These are phyloP conservation scores for Hololepta plana DNA, from an alignment of 2,888 invertebrate species.

Conservation along the genomic window DNA sequence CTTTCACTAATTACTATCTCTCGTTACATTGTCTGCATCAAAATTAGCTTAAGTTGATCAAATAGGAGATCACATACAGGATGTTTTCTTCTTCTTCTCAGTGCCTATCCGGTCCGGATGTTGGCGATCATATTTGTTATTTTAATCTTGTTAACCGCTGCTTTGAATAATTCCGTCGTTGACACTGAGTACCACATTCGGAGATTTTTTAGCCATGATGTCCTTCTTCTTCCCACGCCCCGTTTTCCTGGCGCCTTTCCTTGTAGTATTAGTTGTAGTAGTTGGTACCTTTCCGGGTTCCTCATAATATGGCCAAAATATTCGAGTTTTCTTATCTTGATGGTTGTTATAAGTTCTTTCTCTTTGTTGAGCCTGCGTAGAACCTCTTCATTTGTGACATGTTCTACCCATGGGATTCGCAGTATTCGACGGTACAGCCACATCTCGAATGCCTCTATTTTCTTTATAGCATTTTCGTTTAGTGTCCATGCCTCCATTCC, in stretches of 20 bases:
- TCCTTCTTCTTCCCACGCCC: slow-evolving; percentile 5
- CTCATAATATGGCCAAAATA: slow-evolving; percentile 7
- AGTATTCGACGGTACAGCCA: slow-evolving; percentile 7
- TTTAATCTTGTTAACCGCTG: slow-evolving; percentile 3
- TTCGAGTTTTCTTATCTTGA: slow-evolving; percentile 7
- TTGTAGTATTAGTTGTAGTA: slow-evolving; percentile 5
- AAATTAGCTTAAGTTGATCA: too few relatives aligned
- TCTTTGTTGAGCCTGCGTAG: slow-evolving; percentile 5
- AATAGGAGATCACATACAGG: too few relatives aligned
- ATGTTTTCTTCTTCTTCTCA: slow-evolving; percentile 5
- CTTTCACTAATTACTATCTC: too few relatives aligned
- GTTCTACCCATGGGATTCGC: slow-evolving; percentile 6
- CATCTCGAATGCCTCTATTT: slow-evolving; percentile 7
- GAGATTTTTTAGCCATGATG: slow-evolving; percentile 6
- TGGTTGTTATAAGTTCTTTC: slow-evolving; percentile 1
- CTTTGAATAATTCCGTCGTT: not conserved
- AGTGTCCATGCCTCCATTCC: slow-evolving; percentile 6
- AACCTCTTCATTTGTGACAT: slow-evolving; percentile 6
- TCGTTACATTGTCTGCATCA: too few relatives aligned
- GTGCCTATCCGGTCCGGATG: slow-evolving; percentile 5
- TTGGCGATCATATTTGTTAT: slow-evolving; percentile 4
- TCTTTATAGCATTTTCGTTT: slow-evolving; percentile 4
- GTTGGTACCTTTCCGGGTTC: too few relatives aligned
- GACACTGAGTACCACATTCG: slow-evolving; percentile 6
- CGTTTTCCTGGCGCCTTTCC: slow-evolving; percentile 3